Conservation (phyloP, 2,888 invertebrate species). For the Bhutanitis thaidina region DNA sequence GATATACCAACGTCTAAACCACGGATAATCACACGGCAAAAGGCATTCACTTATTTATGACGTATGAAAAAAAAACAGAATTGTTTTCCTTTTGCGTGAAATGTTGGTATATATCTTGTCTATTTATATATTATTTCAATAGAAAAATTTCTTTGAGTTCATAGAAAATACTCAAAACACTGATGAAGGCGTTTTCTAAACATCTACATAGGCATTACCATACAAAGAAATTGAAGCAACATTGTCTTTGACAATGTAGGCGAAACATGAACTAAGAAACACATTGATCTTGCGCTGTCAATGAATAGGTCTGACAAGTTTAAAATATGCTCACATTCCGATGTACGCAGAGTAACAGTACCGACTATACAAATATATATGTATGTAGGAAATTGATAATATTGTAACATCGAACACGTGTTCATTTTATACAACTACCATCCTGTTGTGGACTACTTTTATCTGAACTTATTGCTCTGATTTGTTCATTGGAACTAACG, state of each 20-base stretch:
- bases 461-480: conserved; percentile 6
- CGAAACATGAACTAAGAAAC: conserved; percentile 15
- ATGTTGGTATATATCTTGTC: no score
- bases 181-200: conserved; percentile 5
- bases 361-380: background rate
- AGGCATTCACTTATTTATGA: no score
- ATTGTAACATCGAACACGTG: conserved; percentile 8
- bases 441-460: conserved; percentile 8
- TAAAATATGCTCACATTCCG: conserved; percentile 11
- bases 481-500: background rate
- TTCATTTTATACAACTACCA: conserved; percentile 15
- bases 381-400: background rate
- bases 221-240: conserved; percentile 17
- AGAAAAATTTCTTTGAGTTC: background rate
- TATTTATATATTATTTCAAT: background rate
- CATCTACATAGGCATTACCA: conserved; percentile 16
- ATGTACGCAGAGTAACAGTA: conserved; percentile 13
- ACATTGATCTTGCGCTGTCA: conserved; percentile 12
- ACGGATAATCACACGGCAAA: no score
- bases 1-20: no score
- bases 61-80: no score
- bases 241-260: conserved; percentile 19
- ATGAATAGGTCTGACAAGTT: conserved; percentile 11
- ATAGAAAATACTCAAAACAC: background rate
- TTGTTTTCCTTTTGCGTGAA: no score